Conservation (phyloP, 1,140 invertebrate genomes). For the Rhagoletis zephyria region DNA sequence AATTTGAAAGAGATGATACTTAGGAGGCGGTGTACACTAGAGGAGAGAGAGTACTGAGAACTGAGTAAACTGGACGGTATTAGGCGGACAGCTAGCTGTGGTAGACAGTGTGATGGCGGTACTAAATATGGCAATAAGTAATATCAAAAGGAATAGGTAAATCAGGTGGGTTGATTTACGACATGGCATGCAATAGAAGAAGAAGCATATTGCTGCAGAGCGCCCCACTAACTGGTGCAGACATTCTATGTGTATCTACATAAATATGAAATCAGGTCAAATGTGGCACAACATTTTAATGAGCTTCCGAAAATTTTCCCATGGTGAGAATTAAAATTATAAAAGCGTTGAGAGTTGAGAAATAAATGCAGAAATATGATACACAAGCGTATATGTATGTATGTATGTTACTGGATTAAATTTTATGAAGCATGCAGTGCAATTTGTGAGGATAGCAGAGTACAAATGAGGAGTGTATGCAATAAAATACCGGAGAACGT, state of each 20-base stretch:
- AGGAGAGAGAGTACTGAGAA: background rate
- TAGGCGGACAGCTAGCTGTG: background rate
- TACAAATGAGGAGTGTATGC: background rate
- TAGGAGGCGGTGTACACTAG: background rate
- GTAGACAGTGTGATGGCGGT: background rate
- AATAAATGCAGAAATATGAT: background rate
- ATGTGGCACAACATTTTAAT: slow-evolving; percentile 44
- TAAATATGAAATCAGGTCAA: slow-evolving; percentile 27
- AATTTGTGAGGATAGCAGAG: background rate
- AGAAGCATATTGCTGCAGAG: background rate
- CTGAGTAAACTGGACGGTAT: background rate
- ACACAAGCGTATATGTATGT: background rate
- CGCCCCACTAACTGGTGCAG: background rate
- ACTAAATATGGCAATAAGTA: background rate
- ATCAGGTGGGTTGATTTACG: slow-evolving; percentile 13
- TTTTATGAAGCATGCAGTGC: background rate
- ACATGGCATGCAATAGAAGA: background rate
- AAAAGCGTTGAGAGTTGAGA: slow-evolving; percentile 30
- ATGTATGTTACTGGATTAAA: background rate
- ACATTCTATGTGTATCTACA: background rate
- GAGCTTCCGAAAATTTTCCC: slow-evolving; percentile 45
- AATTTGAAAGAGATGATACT: background rate
- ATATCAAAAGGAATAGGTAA: slow-evolving; percentile 38
- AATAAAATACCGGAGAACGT: no score
- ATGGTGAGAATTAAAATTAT: slow-evolving; percentile 36